phyloP scores from a whole-genome alignment of 2,797 vertebrate species.

The Euphonia xanthogaster region DNA sequence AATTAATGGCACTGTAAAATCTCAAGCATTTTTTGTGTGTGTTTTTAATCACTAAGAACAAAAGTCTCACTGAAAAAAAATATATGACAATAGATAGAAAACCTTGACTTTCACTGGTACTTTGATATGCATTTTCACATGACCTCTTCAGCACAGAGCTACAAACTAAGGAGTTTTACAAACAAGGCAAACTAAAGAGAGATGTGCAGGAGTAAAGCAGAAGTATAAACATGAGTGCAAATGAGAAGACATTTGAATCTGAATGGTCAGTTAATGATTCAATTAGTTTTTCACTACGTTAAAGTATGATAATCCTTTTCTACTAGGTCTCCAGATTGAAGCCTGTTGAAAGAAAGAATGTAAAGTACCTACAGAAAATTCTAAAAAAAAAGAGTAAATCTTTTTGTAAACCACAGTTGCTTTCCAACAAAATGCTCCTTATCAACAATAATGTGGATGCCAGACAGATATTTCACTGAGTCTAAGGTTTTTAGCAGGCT shows the following conservation, averaged over 20 bases:
- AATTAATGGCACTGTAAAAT: not conserved
- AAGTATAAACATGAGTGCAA: conserved; percentile 68
- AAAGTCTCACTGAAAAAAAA: not conserved
- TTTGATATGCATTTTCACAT: conserved; percentile 72
- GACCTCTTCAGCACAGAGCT: conserved; percentile 56
- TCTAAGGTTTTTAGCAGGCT: not conserved
- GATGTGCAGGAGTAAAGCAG: conserved; percentile 63
- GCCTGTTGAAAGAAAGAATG: conserved; percentile 63
- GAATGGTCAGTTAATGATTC: conserved; percentile 84
- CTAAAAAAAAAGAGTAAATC: not conserved
- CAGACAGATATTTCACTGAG: conserved; percentile 22
- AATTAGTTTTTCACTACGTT: conserved; percentile 82
- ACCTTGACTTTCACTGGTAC: conserved; percentile 13
- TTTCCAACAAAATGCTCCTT: conserved; percentile 29
- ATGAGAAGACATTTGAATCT: conserved; percentile 82
- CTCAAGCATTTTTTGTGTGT: not conserved
- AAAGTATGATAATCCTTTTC: conserved; percentile 82
- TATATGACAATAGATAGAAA: not conserved
- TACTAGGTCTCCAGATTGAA: conserved; percentile 60
- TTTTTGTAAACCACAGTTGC: conserved; percentile 50
- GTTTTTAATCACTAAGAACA: not conserved
- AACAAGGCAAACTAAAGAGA: conserved; percentile 72
- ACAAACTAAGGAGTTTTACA: conserved; percentile 72
- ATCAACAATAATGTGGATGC: not conserved
- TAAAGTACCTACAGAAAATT: conserved; percentile 54